Evolutionary conservation across 2,888 invertebrate genomes (phyloP).

Genomic region (Mythimna albipuncta): DNA sequence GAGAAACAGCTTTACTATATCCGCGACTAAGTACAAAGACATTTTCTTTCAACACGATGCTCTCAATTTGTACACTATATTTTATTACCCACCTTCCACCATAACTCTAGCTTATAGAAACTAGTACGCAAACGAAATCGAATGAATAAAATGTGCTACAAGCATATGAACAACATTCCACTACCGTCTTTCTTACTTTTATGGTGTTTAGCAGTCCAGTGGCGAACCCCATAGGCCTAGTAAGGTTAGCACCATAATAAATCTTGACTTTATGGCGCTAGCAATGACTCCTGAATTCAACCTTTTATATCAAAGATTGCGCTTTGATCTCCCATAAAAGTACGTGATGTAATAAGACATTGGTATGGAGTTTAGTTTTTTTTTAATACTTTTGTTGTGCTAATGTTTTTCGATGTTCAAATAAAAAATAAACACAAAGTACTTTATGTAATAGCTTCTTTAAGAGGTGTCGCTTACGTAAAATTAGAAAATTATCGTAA

Average conservation of each 20-base stretch:
- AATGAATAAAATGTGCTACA: constrained; percentile 45
- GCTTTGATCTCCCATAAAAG: constrained; percentile 54
- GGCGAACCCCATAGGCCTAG: constrained; percentile 61
- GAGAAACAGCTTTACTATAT: not conserved
- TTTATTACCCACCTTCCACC: not conserved
- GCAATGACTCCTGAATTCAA: constrained; percentile 74
- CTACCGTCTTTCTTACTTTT: constrained; percentile 52
- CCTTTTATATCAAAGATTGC: constrained; percentile 66
- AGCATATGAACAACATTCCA: constrained; percentile 52
- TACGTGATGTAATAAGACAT: constrained; percentile 39
- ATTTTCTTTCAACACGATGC: not conserved
- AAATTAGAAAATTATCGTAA: too few species aligned
- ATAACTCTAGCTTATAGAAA: constrained; percentile 19
- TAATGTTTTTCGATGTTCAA: not conserved
- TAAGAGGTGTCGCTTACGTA: too few species aligned
- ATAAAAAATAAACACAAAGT: not conserved
- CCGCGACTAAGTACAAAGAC: not conserved
- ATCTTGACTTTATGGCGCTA: constrained; percentile 75
- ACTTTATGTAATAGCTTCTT: too few species aligned
- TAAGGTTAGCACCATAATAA: constrained; percentile 71
- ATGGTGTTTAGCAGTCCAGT: constrained; percentile 59
- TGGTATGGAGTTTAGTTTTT: constrained; percentile 3
- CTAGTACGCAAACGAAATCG: constrained; percentile 29
- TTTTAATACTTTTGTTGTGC: constrained; percentile 5
- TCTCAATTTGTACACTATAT: constrained; percentile 3